Percentiles rank a stretch among this genome's conserved stretches.
These are phyloP conservation scores for Alaudala cheleensis DNA, from an alignment of 2,113 vertebrate species.

Conservation along the genomic window DNA sequence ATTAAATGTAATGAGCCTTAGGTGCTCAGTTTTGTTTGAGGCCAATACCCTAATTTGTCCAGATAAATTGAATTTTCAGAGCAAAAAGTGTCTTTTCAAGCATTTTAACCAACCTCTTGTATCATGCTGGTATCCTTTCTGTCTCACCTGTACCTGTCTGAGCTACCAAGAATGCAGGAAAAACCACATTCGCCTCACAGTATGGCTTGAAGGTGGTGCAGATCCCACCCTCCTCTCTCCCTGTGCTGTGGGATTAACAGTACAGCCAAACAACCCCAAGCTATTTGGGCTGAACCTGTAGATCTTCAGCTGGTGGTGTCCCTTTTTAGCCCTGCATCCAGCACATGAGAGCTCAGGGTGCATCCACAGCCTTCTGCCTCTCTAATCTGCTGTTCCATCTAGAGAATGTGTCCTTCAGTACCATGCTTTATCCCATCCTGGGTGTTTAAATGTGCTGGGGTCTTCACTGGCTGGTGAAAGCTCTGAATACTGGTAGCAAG, in stretches of 20 bases:
- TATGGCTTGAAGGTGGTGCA: neutral
- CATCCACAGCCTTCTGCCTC: neutral
- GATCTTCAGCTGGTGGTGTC: neutral
- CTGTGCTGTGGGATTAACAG: neutral
- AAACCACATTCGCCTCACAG: neutral
- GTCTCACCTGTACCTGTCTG: neutral
- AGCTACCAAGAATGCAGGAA: neutral
- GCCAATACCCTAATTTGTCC: neutral
- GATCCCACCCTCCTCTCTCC: neutral
- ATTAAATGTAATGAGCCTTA: neutral
- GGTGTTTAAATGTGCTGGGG: too few species aligned
- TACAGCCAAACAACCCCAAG: neutral
- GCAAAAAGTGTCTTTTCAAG: neutral
- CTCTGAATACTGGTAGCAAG: neutral
- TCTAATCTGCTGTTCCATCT: neutral
- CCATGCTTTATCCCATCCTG: rapidly evolving
- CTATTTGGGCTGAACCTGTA: neutral
- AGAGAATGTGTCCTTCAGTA: neutral
- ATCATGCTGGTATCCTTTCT: neutral
- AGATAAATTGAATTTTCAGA: neutral
- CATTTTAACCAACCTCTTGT: neutral
- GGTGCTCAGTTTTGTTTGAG: neutral
- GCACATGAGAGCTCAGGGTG: neutral
- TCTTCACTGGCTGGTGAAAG: neutral
- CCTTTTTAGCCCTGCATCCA: neutral